These are phyloP conservation scores for Actenoides hombroni DNA, from an alignment of 2,113 vertebrate genomes.

Conservation along the genomic window DNA sequence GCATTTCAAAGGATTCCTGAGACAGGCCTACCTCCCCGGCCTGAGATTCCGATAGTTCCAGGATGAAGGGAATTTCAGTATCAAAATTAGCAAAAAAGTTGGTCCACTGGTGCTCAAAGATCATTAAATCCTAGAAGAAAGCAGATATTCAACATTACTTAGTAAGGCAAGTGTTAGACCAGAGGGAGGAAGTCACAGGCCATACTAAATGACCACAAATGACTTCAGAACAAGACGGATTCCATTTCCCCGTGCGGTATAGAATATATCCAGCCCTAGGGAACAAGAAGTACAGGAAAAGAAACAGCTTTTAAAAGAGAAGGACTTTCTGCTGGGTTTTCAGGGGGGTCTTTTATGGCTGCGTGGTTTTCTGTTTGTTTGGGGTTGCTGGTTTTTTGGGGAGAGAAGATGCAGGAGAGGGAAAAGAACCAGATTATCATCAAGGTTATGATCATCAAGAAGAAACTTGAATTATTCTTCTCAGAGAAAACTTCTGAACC, in stretches of 20 bases:
- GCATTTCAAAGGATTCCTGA: neutral
- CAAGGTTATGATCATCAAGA: neutral
- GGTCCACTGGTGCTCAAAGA: constrained; percentile 92
- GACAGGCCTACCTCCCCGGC: constrained; percentile 85
- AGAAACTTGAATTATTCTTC: neutral
- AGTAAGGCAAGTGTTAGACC: neutral
- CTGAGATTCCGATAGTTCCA: constrained; percentile 94
- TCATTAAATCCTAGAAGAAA: constrained; percentile 80
- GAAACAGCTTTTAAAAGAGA: neutral
- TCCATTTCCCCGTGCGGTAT: accelerated
- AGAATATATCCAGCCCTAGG: neutral
- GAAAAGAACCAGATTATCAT: neutral
- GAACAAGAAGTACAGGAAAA: neutral
- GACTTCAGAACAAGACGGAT: neutral
- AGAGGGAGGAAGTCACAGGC: neutral
- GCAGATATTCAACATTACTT: neutral
- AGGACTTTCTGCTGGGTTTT: neutral
- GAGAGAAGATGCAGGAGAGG: neutral
- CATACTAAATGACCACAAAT: neutral
- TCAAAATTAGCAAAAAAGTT: constrained; percentile 90
- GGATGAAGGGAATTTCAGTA: constrained; percentile 90
- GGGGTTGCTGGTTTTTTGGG: neutral
- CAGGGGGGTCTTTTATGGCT: accelerated
- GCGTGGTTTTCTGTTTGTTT: accelerated
- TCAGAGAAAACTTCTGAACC: neutral